Evolutionary conservation across 2,113 vertebrate genomes (phyloP), one percentile per base, ranked within the genome.

Genomic region (Poicephalus meyeri): DNA sequence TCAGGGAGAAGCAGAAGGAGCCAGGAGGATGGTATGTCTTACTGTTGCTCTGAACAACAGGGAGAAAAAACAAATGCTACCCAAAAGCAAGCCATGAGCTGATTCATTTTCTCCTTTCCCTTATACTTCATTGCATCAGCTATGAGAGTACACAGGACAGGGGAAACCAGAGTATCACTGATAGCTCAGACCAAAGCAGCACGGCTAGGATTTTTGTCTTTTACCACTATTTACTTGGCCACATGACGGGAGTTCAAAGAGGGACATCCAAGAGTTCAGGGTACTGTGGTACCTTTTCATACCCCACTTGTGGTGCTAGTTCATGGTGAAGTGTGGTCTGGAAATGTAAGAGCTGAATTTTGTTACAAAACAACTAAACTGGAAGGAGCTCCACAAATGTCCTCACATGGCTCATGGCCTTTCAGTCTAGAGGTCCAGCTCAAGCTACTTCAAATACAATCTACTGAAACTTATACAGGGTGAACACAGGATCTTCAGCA

Each of bases 261-360:
- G 29, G 16, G 4, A 14, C 88, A 56, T 47, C 49, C 61, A 49
- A 15, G 29, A 68, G 55, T 56, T 81, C 29, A 23, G 4, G 16
- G 65, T 23, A 39, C 52, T 21, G 15, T 16, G 8, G 9, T 35
- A 17, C 6, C 1, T 50, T 79, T 80, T 42, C 3, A 7, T 68
- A 18, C 64, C 10, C 29, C 0, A 0, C 37, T n/a, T 63, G 24
- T 0, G 0, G 10, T 53, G 18, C 25, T 78, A 61, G 14, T 80
- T 88, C 77, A 53, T 42, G 19, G 44, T 25, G 31, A 73, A 74
- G 50, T 3, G n/a, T 10, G 1, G 20, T 29, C 35, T 68, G 21
- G 7, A 33, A 28, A 16, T 68, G 12, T 31, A 65, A 61, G 44
- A 44, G 42, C 17, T 37, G 17, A 73, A 47, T 28, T 65, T 55